These are phyloP conservation scores for Pachyramphus minor DNA, from an alignment of 2,113 vertebrate genomes.

Conservation along the genomic window DNA sequence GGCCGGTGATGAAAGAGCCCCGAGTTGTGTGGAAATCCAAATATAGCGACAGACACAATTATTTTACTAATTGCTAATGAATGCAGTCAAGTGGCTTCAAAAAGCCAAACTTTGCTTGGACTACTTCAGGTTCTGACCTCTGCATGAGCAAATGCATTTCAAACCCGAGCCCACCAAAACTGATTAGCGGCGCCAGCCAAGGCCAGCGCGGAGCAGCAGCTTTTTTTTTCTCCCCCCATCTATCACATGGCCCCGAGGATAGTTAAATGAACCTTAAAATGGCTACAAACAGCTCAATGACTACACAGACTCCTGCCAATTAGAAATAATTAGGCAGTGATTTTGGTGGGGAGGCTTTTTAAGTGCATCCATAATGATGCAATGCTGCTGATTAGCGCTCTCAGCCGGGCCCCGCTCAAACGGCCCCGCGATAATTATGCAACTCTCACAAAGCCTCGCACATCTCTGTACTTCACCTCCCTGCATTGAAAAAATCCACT, in stretches of 20 bases:
- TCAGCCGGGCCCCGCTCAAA: conserved; percentile 89
- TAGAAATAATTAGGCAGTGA: conserved; percentile 99
- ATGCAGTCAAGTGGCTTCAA: conserved; percentile 82
- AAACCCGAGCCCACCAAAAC: conserved; percentile 78
- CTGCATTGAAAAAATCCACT: conserved; percentile 99
- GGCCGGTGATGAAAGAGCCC: conserved; percentile 75
- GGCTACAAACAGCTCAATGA: conserved; percentile 96
- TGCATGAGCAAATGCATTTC: conserved; percentile 77
- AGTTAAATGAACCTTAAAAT: conserved; percentile 91
- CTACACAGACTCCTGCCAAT: conserved; percentile 98
- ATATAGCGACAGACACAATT: conserved; percentile 81
- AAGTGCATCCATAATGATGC: conserved; percentile 99
- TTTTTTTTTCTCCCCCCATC: conserved; percentile 65
- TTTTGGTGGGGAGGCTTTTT: conserved; percentile 98
- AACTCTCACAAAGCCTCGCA: conserved; percentile 97
- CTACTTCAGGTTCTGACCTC: conserved; percentile 81
- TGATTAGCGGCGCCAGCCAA: conserved; percentile 81
- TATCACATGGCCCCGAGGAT: conserved; percentile 86
- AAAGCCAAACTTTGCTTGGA: conserved; percentile 80
- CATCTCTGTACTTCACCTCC: conserved; percentile 99
- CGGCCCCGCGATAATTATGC: conserved; percentile 97
- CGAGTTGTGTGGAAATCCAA: conserved; percentile 76
- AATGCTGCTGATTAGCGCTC: conserved; percentile 98
- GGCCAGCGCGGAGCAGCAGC: conserved; percentile 75
- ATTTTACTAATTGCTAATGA: conserved; percentile 87